Evolutionary conservation across 2,888 invertebrate species (phyloP).

Genomic region (Ctena decussata): DNA sequence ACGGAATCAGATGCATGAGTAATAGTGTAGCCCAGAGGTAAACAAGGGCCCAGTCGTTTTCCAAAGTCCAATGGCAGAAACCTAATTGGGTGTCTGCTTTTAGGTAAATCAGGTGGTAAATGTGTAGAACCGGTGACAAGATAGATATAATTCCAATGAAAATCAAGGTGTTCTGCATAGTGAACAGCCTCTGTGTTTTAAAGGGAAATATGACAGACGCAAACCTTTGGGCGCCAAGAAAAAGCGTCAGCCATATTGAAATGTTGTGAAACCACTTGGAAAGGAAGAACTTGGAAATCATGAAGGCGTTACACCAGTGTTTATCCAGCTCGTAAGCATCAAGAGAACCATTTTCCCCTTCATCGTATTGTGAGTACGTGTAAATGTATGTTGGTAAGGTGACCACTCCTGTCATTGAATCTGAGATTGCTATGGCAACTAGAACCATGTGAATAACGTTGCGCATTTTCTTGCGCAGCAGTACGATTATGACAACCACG

Average conservation of each 20-base stretch:
- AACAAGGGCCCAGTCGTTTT: background rate
- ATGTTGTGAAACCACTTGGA: constrained; percentile 58
- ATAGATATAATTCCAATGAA: constrained; percentile 27
- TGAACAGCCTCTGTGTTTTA: constrained; percentile 11
- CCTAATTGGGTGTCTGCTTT: constrained; percentile 16
- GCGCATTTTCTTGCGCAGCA: constrained; percentile 48
- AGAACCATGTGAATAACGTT: constrained; percentile 38
- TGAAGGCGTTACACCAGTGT: constrained; percentile 35
- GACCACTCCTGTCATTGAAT: constrained; percentile 57
- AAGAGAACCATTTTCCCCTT: background rate
- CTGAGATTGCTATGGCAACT: constrained; percentile 54
- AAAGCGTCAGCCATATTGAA: constrained; percentile 65
- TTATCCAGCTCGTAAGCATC: constrained; percentile 13
- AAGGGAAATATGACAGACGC: constrained; percentile 36
- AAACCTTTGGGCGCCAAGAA: constrained; percentile 61
- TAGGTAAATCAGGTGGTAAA: constrained; percentile 23
- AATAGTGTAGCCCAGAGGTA: constrained; percentile 30
- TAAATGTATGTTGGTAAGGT: constrained; percentile 46
- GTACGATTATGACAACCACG: constrained; percentile 32
- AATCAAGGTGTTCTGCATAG: background rate
- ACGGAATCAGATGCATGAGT: constrained; percentile 43
- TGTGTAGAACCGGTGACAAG: constrained; percentile 10
- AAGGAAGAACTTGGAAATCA: constrained; percentile 50
- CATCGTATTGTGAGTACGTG: constrained; percentile 29
- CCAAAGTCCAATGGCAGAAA: constrained; percentile 21